A percentile compares a stretch with the other conserved stretches of the same genome.
phyloP scores from a whole-genome alignment of 2,113 vertebrate genomes.

The Ictidomys tridecemlineatus region DNA sequence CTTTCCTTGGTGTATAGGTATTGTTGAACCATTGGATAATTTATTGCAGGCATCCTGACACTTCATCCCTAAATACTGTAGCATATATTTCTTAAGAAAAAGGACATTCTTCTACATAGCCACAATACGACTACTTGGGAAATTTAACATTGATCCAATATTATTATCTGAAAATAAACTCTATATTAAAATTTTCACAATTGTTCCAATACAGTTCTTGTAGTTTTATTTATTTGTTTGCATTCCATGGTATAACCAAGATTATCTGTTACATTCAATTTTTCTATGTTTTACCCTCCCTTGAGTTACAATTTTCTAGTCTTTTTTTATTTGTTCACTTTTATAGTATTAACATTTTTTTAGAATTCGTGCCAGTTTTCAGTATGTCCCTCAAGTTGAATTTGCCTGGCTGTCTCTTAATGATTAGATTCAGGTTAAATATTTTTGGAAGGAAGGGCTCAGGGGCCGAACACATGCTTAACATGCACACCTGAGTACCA shows the following conservation, averaged over 20 bases:
- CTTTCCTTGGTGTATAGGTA: no score
- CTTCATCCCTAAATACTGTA: no score
- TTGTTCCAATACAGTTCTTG: not conserved
- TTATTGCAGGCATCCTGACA: no score
- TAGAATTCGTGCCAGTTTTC: not conserved
- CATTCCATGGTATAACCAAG: not conserved
- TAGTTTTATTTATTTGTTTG: not conserved
- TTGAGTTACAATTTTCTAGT: not conserved
- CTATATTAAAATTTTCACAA: not conserved
- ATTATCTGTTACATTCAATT: not conserved
- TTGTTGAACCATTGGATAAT: no score
- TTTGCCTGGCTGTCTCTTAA: not conserved
- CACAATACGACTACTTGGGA: no score
- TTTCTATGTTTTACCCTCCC: not conserved
- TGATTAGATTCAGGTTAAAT: constrained; percentile 19
- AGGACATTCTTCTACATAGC: no score
- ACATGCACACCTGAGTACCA: not conserved
- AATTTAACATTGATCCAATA: no score
- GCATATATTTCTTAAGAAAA: no score
- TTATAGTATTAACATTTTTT: not conserved
- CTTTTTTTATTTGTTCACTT: not conserved
- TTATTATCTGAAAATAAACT: not conserved
- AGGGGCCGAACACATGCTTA: not conserved
- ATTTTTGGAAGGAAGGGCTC: constrained; percentile 22
- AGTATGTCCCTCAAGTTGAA: not conserved